Conservation (phyloP, 1,140 invertebrate genomes). For the Drosophila mojavensis region DNA sequence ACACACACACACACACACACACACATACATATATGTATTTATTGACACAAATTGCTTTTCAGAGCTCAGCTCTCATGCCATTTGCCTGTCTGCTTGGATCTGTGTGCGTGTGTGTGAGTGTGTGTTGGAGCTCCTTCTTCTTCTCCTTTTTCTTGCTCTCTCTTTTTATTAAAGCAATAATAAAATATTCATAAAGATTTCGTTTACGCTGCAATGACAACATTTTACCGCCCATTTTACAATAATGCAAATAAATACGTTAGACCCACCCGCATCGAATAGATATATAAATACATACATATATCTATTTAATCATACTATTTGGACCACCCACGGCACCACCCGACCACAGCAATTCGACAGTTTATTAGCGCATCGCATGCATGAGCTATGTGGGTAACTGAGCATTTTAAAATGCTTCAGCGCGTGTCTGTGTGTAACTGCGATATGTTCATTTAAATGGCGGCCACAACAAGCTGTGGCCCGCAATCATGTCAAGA, state of each 20-base stretch:
- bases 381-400: conserved; percentile 51
- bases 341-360: not conserved
- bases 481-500: conserved; percentile 77
- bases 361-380: conserved; percentile 55
- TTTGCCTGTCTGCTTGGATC: conserved; percentile 1
- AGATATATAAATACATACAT: conserved; percentile 25
- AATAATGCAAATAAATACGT: conserved; percentile 57
- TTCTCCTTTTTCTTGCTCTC: conserved; percentile 14
- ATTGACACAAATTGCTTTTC: conserved; percentile 80
- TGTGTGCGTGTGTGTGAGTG: conserved; percentile 1
- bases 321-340: not conserved
- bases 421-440: conserved; percentile 25
- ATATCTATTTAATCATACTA: conserved; percentile 27
- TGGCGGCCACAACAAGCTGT: conserved; percentile 64
- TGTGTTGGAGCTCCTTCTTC: not conserved
- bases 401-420: conserved; percentile 40
- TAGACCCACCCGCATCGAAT: not conserved
- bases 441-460: conserved; percentile 60
- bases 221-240: conserved; percentile 53
- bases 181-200: conserved; percentile 82
- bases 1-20: conserved; percentile 26
- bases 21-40: conserved; percentile 48
- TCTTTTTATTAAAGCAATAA: conserved; percentile 75
- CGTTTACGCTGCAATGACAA: conserved; percentile 61
- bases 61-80: conserved; percentile 25